A percentile compares a stretch with the other conserved stretches of the same genome.
phyloP scores from a whole-genome alignment of 2,113 vertebrate genomes.

The Lophotis ruficrista region DNA sequence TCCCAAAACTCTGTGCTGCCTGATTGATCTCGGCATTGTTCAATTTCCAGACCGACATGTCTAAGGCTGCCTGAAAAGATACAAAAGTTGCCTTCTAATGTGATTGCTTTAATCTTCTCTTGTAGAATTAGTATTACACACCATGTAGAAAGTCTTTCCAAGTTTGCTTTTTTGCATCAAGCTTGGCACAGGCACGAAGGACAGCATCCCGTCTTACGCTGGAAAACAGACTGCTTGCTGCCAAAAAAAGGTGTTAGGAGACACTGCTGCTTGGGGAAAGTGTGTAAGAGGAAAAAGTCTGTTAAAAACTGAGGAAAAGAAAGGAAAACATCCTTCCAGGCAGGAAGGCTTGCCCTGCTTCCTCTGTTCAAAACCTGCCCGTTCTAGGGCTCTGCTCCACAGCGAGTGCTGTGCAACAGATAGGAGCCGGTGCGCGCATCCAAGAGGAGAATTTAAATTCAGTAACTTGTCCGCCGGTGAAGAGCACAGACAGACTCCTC shows the following conservation, averaged over 20 bases:
- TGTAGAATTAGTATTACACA: not conserved
- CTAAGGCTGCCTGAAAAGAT: conserved; percentile 27
- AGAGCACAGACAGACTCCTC: not conserved
- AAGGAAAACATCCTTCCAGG: not conserved
- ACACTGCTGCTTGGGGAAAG: not conserved
- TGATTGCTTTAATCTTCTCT: not conserved
- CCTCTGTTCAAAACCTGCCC: not conserved
- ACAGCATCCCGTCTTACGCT: not conserved
- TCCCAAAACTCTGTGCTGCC: conserved; percentile 10
- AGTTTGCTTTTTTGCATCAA: not conserved
- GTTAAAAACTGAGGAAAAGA: not conserved
- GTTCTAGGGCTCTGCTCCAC: not conserved
- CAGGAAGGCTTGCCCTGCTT: not conserved
- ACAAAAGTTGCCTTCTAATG: not conserved
- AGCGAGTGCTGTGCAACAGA: not conserved
- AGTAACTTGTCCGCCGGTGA: not conserved
- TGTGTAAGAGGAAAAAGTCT: not conserved
- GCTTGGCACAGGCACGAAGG: not conserved
- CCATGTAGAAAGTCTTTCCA: not conserved
- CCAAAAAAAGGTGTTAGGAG: not conserved
- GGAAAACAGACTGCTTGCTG: not conserved
- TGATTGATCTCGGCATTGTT: conserved; percentile 33
- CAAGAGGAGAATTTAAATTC: not conserved
- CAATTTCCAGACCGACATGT: not conserved
- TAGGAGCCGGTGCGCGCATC: not conserved